Percentiles rank a stretch among this genome's conserved stretches.
These are phyloP conservation scores for Ceratotherium simum DNA, from an alignment of 2,113 vertebrate genomes.

Conservation along the genomic window DNA sequence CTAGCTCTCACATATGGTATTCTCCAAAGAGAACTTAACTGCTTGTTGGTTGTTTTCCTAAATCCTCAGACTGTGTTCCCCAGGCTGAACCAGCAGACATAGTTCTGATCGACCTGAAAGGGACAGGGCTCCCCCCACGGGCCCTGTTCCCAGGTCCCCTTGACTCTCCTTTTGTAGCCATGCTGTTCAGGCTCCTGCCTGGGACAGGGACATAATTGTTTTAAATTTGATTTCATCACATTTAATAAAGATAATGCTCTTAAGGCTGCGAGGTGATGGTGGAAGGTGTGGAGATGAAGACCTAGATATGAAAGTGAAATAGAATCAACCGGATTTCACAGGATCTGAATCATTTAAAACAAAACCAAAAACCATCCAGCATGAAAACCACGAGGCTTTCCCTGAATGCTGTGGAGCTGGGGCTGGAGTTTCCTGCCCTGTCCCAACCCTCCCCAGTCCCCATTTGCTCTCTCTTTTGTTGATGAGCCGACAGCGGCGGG, in stretches of 20 bases:
- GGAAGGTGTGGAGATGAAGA: conserved; percentile 73
- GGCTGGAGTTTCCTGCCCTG: neutral
- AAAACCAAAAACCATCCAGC: conserved; percentile 29
- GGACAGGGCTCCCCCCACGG: accelerated
- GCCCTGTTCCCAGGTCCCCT: neutral
- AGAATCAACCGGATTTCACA: conserved; percentile 68
- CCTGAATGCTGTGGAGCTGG: conserved; percentile 55
- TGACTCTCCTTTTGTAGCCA: conserved; percentile 56
- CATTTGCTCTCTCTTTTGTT: conserved; percentile 65
- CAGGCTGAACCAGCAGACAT: neutral
- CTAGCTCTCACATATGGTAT: accelerated
- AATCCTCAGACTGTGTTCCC: neutral
- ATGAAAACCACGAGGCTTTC: conserved; percentile 71
- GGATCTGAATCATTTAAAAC: conserved; percentile 56
- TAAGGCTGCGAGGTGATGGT: conserved; percentile 76
- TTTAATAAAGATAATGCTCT: conserved; percentile 80
- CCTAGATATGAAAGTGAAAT: conserved; percentile 66
- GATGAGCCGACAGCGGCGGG: neutral
- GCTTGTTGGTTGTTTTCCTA: no score
- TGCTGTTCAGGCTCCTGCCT: conserved; percentile 69
- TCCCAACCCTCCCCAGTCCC: conserved; percentile 36
- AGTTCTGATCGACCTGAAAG: accelerated
- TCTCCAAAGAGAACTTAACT: neutral
- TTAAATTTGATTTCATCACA: conserved; percentile 74
- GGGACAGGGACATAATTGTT: conserved; percentile 71